Evolutionary conservation across 2,113 vertebrate species (phyloP).

Genomic region (Pedionomus torquatus): DNA sequence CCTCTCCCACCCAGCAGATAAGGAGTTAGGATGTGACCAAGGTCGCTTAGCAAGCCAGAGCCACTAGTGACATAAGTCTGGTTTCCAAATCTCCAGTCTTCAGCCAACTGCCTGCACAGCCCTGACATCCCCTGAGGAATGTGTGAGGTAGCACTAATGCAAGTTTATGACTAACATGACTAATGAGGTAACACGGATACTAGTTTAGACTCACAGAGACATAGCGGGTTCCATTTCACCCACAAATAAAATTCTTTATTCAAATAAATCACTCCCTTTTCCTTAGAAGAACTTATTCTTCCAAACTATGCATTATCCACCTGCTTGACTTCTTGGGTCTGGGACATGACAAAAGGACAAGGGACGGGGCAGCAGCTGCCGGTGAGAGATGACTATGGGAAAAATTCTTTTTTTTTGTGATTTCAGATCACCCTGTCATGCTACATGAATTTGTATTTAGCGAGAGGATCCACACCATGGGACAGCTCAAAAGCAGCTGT

Average conservation of each 20-base stretch:
- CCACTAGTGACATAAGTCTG: not conserved
- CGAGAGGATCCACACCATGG: not conserved
- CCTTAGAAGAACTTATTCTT: not conserved
- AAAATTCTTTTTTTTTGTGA: not conserved
- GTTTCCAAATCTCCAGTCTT: not conserved
- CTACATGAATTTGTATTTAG: not conserved
- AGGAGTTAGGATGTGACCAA: not conserved
- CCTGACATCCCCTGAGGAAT: not conserved
- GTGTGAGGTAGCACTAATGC: not conserved
- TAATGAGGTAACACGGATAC: not conserved
- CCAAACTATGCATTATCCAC: not conserved
- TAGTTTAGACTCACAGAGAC: not conserved
- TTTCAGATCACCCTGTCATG: fast-evolving
- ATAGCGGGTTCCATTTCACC: not conserved
- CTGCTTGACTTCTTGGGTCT: not conserved
- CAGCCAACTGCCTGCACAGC: not conserved
- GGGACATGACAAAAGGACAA: not conserved
- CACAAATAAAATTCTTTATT: not conserved
- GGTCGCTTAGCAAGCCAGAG: not conserved
- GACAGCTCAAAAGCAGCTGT: not conserved
- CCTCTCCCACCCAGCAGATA: not conserved
- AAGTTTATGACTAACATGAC: not conserved
- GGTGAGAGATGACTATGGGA: not conserved
- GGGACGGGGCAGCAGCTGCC: not conserved
- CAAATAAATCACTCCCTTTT: not conserved